A percentile compares a stretch with the other conserved stretches of the same genome.
Evolutionary conservation across 1,140 invertebrate genomes (phyloP).

Genomic region (Drosophila lacteicornis): DNA sequence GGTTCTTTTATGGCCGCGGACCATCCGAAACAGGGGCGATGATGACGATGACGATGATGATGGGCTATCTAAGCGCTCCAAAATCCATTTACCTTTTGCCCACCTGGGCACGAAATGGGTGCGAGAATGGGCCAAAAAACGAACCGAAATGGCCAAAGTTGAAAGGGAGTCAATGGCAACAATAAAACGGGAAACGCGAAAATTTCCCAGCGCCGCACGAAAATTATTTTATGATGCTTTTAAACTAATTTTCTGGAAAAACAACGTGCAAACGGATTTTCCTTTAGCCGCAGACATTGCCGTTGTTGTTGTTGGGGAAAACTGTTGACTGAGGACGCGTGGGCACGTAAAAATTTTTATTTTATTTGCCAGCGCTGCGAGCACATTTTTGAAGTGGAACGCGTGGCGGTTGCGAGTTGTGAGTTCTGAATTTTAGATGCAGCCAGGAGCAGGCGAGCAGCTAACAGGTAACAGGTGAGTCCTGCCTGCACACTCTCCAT

Average conservation of each 20-base stretch:
- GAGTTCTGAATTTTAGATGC: conserved; percentile 43
- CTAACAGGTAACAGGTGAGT: conserved; percentile 46
- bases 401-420: conserved; percentile 48
- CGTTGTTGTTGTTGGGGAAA: conserved; percentile 17
- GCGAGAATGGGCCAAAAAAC: conserved; percentile 55
- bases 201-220: conserved; percentile 62
- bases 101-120: conserved; percentile 59
- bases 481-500: conserved; percentile 16
- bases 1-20: conserved; percentile 60
- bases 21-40: conserved; percentile 24
- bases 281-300: background rate
- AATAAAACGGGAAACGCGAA: conserved; percentile 68
- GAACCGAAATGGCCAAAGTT: conserved; percentile 53
- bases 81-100: conserved; percentile 81
- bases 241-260: conserved; percentile 82
- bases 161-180: conserved; percentile 63
- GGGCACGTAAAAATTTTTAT: conserved; percentile 71
- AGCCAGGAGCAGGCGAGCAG: conserved; percentile 43
- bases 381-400: conserved; percentile 47
- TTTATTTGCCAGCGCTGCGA: conserved; percentile 61
- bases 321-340: conserved; percentile 68
- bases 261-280: conserved; percentile 65
- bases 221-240: conserved; percentile 83
- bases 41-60: conserved; percentile 41
- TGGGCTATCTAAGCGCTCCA: conserved; percentile 71